Conservation (phyloP, 2,888 invertebrate species). For the Odontocolon sp. region DNA sequence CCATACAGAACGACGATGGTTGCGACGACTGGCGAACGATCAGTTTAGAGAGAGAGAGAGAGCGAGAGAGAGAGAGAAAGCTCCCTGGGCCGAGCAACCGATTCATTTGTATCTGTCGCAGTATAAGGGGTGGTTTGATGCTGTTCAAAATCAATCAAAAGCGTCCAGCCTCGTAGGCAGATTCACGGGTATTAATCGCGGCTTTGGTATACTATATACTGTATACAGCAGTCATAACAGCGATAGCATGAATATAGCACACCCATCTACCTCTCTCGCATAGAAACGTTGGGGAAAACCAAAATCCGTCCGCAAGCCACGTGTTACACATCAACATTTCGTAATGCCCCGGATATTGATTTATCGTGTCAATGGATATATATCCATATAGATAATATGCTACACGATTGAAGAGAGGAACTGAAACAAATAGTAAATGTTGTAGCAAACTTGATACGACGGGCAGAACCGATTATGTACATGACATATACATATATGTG, state of each 20-base stretch:
- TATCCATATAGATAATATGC: too few species aligned
- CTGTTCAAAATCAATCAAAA: constrained; percentile 79
- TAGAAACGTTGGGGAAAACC: neutral
- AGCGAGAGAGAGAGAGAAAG: constrained; percentile 32
- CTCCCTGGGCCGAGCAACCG: constrained; percentile 71
- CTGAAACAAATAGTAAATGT: neutral
- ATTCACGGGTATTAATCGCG: constrained; percentile 75
- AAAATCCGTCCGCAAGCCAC: constrained; percentile 14
- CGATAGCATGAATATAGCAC: constrained; percentile 4
- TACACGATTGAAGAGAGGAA: constrained; percentile 1
- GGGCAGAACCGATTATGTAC: neutral
- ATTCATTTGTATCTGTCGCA: constrained; percentile 80
- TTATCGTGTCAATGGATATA: constrained; percentile 12
- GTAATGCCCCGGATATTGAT: constrained; percentile 41
- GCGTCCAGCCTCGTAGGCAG: constrained; percentile 69
- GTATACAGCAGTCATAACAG: constrained; percentile 28
- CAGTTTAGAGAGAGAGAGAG: constrained; percentile 22
- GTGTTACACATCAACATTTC: constrained; percentile 18
- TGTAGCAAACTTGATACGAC: neutral
- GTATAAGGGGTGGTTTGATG: constrained; percentile 62
- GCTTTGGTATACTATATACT: constrained; percentile 55
- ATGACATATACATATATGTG: neutral
- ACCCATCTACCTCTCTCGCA: neutral
- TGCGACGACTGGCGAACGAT: constrained; percentile 27
- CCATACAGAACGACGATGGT: constrained; percentile 65